Conservation (phyloP, 2,888 invertebrate genomes). For the Oxystoma pomonae region DNA sequence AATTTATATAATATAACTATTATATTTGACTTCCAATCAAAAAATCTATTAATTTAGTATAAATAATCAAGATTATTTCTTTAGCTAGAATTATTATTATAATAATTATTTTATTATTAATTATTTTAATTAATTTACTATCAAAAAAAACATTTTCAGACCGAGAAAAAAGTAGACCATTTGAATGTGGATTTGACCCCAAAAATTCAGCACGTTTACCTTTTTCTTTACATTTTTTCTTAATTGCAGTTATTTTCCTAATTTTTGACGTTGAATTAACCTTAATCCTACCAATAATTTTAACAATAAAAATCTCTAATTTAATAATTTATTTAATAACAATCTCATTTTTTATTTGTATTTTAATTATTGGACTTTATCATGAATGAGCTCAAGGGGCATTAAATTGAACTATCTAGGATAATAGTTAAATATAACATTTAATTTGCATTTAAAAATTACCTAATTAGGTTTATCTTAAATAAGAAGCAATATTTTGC, state of each 20-base stretch:
- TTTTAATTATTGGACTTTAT: slow-evolving; percentile 53
- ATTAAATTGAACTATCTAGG: not conserved
- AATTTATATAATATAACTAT: slow-evolving; percentile 66
- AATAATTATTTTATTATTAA: slow-evolving; percentile 50
- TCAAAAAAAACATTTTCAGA: slow-evolving; percentile 57
- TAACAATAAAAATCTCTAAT: slow-evolving; percentile 42
- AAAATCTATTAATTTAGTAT: slow-evolving; percentile 58
- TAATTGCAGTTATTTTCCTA: slow-evolving; percentile 65
- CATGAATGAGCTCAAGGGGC: slow-evolving; percentile 32
- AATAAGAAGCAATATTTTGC: not conserved
- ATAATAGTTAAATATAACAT: slow-evolving; percentile 9
- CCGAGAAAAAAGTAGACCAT: slow-evolving; percentile 62
- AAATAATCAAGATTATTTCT: slow-evolving; percentile 50
- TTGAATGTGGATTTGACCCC: slow-evolving; percentile 61
- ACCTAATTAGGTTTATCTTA: not conserved
- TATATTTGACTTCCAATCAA: slow-evolving; percentile 72
- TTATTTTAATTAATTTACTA: slow-evolving; percentile 45
- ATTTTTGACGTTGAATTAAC: slow-evolving; percentile 72
- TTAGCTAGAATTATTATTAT: slow-evolving; percentile 47
- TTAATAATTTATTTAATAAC: slow-evolving; percentile 35
- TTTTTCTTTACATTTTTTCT: slow-evolving; percentile 60
- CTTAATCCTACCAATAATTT: slow-evolving; percentile 57
- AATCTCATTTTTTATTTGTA: slow-evolving; percentile 45
- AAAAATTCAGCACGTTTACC: slow-evolving; percentile 51
- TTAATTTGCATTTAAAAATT: slow-evolving; percentile 2